Evolutionary conservation across 2,797 vertebrate genomes (phyloP).

Genomic region (Sphaeramia orbicularis): DNA sequence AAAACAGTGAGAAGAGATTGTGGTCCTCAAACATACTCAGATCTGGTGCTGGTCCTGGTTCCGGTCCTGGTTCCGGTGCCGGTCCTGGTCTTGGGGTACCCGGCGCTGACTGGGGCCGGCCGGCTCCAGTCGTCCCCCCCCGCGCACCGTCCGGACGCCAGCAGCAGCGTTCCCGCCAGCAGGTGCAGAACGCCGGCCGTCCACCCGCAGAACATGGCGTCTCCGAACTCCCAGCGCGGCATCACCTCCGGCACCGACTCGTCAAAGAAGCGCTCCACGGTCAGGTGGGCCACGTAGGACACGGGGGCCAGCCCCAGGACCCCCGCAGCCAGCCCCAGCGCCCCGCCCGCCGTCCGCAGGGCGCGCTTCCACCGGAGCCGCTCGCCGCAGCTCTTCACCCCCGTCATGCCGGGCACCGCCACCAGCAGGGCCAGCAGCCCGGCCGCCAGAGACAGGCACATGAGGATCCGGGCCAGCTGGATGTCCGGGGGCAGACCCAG

Average conservation of each 20-base stretch:
- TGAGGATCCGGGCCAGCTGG: conserved; percentile 70
- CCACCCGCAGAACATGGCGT: conserved; percentile 82
- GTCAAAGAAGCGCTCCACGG: conserved; percentile 75
- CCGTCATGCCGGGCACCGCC: conserved; percentile 66
- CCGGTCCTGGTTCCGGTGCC: no score
- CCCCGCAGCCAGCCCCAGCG: conserved; percentile 60
- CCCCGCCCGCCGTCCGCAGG: conserved; percentile 52
- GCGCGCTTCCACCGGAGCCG: no score
- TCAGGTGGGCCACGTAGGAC: conserved; percentile 73
- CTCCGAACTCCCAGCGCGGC: conserved; percentile 80
- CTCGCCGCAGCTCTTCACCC: conserved; percentile 69
- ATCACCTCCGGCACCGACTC: conserved; percentile 61
- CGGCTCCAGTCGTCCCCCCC: conserved; percentile 21
- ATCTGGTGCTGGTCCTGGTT: no score
- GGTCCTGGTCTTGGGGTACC: no score
- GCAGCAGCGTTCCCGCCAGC: conserved; percentile 72
- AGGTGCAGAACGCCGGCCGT: conserved; percentile 71
- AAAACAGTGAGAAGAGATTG: no score
- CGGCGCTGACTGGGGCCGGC: no score
- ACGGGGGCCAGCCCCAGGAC: conserved; percentile 71
- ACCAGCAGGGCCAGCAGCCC: conserved; percentile 66
- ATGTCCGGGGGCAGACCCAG: conserved; percentile 74
- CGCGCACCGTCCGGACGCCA: conserved; percentile 70
- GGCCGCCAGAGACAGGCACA: conserved; percentile 50
- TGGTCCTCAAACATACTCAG: no score